Evolutionary conservation across 2,113 vertebrate species (phyloP), one percentile per base, ranked within the genome.

Genomic region (Oryzias melastigma): DNA sequence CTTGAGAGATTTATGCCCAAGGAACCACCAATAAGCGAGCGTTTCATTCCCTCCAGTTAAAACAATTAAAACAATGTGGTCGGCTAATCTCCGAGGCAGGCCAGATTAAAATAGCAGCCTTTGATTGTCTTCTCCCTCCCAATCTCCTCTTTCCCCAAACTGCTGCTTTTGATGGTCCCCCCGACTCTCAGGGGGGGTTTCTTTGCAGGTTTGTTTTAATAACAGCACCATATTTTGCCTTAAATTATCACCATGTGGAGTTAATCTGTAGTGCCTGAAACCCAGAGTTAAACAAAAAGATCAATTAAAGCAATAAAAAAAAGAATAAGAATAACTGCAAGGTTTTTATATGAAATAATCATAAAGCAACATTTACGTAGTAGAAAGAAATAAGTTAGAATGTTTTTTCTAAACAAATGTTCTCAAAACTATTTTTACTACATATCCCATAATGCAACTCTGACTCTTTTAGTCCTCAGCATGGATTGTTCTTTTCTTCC

Each of bases 51-150:
- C 83, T 71, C 82, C 79, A 53, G 68, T 86, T 91, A 91, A 92
- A 91, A 92, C 92, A 91, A 92, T 91, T 89, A 91, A 88, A 88
- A 92, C 92, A 92, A 93, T 91, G 91, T 81, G 90, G 79, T 78
- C n/a, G 67, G 84, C 81, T 91, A 91, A 93, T 92, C 92, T 93
- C 84, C 73, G 73, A 85, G 84, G 85, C 89, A 82, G 82, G 68
- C 65, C 87, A 88, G 88, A 92, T 91, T 91, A 86, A 88, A 92
- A 92, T 87, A 93, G 88, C 88, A 90, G 85, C 81, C 87, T 86
- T 89, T 90, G 89, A 89, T 91, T 91, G 87, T 91, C 84, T 84
- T 74, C 81, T 72, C 65, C 78, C 56, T 81, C 82, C 73, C 87
- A 64, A 53, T 1, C 53, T 62, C 20, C 58, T 83, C 85, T 89